phyloP scores from a whole-genome alignment of 1,140 invertebrate genomes.

The Halyomorpha halys region DNA sequence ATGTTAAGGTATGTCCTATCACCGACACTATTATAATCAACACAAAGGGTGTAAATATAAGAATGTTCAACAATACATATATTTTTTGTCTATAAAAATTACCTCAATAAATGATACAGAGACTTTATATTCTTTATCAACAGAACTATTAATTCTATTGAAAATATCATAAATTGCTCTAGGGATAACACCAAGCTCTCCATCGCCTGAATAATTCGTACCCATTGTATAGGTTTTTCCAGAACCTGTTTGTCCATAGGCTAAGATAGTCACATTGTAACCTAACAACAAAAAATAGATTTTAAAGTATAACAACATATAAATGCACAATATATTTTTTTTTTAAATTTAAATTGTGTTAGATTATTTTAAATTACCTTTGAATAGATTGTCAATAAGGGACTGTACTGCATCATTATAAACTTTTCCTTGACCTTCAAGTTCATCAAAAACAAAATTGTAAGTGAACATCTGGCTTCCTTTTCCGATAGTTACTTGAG shows the following conservation, averaged over 20 bases:
- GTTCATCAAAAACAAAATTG: constrained; percentile 70
- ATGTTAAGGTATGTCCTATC: too few relatives aligned
- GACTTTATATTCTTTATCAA: constrained; percentile 55
- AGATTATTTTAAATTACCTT: constrained; percentile 16
- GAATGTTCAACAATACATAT: too few relatives aligned
- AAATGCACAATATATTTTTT: not conserved
- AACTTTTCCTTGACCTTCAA: constrained; percentile 58
- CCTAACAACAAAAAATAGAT: constrained; percentile 41
- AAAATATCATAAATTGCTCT: constrained; percentile 76
- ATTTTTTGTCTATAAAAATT: not conserved
- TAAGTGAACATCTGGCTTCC: constrained; percentile 72
- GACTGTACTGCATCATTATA: constrained; percentile 60
- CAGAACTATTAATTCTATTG: constrained; percentile 48
- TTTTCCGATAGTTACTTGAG: constrained; percentile 60
- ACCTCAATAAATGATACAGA: constrained; percentile 52
- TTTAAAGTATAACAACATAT: constrained; percentile 17
- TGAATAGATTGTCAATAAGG: constrained; percentile 21
- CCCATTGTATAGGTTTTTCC: constrained; percentile 92
- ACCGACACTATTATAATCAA: not conserved
- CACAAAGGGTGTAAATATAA: not conserved
- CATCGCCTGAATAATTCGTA: constrained; percentile 57
- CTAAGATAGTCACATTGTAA: constrained; percentile 84
- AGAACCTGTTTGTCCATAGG: constrained; percentile 89
- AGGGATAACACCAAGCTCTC: constrained; percentile 71
- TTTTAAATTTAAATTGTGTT: too few relatives aligned